Conservation (phyloP, 2,113 vertebrate genomes). For the Pelodiscus sinensis region DNA sequence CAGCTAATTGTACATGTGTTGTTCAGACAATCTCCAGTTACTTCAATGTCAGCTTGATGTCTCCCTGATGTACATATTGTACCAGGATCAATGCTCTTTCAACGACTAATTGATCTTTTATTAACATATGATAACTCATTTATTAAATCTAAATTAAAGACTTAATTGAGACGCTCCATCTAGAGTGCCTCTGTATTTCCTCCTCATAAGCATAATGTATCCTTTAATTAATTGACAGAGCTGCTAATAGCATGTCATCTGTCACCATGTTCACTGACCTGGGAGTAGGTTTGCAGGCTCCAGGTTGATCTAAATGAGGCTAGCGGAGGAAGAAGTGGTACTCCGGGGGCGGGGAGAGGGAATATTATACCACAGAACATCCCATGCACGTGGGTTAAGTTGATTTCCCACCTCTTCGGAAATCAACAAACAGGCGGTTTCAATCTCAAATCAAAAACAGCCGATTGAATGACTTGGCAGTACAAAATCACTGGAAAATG, state of each 20-base stretch:
- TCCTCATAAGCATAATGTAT: constrained; percentile 78
- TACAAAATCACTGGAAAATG: background rate
- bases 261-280: constrained; percentile 78
- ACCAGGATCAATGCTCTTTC: constrained; percentile 79
- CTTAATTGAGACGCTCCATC: constrained; percentile 82
- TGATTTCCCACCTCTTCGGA: background rate
- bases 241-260: constrained; percentile 77
- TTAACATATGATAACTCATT: constrained; percentile 81
- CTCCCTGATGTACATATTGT: constrained; percentile 75
- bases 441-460: rapidly evolving
- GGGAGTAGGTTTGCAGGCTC: constrained; percentile 53
- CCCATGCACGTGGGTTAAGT: rapidly evolving
- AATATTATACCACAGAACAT: rapidly evolving
- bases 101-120: constrained; percentile 84
- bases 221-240: constrained; percentile 76
- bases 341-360: background rate
- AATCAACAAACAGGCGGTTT: background rate
- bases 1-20: constrained; percentile 56
- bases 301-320: background rate
- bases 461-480: rapidly evolving
- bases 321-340: rapidly evolving
- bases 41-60: constrained; percentile 65
- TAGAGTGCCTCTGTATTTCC: constrained; percentile 73
- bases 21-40: constrained; percentile 34
- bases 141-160: constrained; percentile 84